Evolutionary conservation across 1,140 invertebrate species (phyloP), one percentile per base, ranked within the genome.

Genomic region (Trachymyrmex septentrionalis): DNA sequence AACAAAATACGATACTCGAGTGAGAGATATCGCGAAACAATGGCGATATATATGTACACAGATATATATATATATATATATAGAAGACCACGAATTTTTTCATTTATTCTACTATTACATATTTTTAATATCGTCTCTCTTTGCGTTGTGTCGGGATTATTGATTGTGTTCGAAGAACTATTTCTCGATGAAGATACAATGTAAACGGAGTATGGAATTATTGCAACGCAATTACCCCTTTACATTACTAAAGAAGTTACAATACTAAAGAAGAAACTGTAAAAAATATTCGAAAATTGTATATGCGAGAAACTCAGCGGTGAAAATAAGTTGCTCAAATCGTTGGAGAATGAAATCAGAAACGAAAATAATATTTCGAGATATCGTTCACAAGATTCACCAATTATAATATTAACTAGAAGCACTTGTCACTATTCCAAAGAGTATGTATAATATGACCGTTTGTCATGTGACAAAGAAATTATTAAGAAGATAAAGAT

Each of bases 1-100:
- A 30, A 27, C 24, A 77, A 77, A 69, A 77, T 77, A 44, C 24
- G 30, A 76, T 63, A 63, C 10, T 10, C 57, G 55, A 19, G 44
- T 3, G 59, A 77, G 16, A 44, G 21, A 53, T 7, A n/a, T 50
- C n/a, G 6, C 12, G 38, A 64, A 77, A 77, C 75, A 77, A 63
- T 61, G 19, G 14, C 16, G 38, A 61, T 44, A 59, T 24, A 19
- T 7, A 50, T 19, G 10, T 63, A 30, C 12, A 59, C 21, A 57
- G 2, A n/a, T n/a, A n/a, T n/a, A n/a, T n/a, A n/a, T n/a, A n/a
- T n/a, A n/a, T n/a, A n/a, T n/a, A n/a, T n/a, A n/a, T n/a, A n/a
- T 57, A 57, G 19, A 67, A n/a, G 19, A 21, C 3, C 1, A 73
- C 27, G 27, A 73, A 55, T 55, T n/a, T 3, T 30, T 53, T 34